Conservation (phyloP, 1,140 invertebrate genomes). For the Macrosteles quadrilineatus region DNA sequence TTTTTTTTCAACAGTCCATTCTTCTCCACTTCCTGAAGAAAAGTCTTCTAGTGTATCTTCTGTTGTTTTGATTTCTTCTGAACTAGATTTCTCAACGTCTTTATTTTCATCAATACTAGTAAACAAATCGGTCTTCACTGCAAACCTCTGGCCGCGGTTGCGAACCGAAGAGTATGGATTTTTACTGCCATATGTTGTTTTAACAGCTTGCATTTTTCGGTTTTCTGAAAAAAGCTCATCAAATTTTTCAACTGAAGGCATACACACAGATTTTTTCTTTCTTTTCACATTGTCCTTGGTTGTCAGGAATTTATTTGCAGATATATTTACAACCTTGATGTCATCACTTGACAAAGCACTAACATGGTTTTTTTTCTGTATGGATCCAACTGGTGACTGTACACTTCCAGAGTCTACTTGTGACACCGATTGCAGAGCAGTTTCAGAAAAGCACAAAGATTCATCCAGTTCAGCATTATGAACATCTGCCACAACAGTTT, state of each 20-base stretch:
- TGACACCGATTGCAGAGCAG: background rate
- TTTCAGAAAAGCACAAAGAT: background rate
- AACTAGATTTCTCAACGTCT: background rate
- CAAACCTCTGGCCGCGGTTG: no score
- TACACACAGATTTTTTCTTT: no score
- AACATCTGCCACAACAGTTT: slow-evolving; percentile 1
- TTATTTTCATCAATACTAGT: background rate
- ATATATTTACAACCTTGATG: no score
- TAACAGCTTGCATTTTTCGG: background rate
- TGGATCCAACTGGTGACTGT: background rate
- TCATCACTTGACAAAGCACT: no score
- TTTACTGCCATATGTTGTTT: background rate
- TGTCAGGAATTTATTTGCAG: no score
- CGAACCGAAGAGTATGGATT: background rate
- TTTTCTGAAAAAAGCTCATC: background rate
- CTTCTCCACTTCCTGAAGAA: slow-evolving; percentile 25
- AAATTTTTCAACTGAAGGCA: background rate
- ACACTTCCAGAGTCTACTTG: background rate
- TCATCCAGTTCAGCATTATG: background rate
- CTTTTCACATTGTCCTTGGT: no score
- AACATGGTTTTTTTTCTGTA: background rate
- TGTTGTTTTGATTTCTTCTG: background rate
- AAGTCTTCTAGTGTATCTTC: slow-evolving; percentile 4
- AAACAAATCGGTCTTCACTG: no score
- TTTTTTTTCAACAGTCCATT: background rate